phyloP scores from a whole-genome alignment of 2,888 invertebrate genomes.

The Papilio demoleus region DNA sequence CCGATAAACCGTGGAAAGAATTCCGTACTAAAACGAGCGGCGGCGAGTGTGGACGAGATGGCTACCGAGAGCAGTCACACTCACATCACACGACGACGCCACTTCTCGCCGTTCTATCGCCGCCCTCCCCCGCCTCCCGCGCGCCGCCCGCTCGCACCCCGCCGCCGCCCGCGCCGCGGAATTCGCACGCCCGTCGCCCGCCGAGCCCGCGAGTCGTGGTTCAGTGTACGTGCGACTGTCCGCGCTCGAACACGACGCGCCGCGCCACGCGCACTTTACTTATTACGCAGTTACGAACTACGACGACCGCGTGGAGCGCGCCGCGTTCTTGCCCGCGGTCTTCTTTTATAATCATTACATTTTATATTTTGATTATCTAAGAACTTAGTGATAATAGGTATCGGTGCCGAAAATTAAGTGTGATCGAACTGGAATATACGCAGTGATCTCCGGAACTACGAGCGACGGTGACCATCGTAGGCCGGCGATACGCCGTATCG shows the following conservation, averaged over 20 bases:
- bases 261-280: conserved; percentile 66
- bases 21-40: conserved; percentile 55
- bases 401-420: conserved; percentile 79
- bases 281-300: conserved; percentile 80
- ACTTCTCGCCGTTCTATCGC: conserved; percentile 72
- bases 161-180: conserved; percentile 62
- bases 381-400: conserved; percentile 71
- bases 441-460: conserved; percentile 60
- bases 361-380: conserved; percentile 43
- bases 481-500: conserved; percentile 69
- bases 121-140: conserved; percentile 62
- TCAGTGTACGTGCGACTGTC: conserved; percentile 80
- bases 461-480: conserved; percentile 63
- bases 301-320: conserved; percentile 76
- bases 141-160: too few species aligned
- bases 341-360: conserved; percentile 45
- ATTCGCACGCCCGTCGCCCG: conserved; percentile 76
- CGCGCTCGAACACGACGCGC: conserved; percentile 70
- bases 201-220: conserved; percentile 58
- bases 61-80: conserved; percentile 63
- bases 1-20: conserved; percentile 58
- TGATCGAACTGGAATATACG: conserved; percentile 62
- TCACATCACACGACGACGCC: conserved; percentile 72
- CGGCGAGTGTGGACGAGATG: conserved; percentile 59
- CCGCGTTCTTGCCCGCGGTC: conserved; percentile 51